These are phyloP conservation scores for Subacronicta megacephala DNA, from an alignment of 2,888 invertebrate species.

Conservation along the genomic window DNA sequence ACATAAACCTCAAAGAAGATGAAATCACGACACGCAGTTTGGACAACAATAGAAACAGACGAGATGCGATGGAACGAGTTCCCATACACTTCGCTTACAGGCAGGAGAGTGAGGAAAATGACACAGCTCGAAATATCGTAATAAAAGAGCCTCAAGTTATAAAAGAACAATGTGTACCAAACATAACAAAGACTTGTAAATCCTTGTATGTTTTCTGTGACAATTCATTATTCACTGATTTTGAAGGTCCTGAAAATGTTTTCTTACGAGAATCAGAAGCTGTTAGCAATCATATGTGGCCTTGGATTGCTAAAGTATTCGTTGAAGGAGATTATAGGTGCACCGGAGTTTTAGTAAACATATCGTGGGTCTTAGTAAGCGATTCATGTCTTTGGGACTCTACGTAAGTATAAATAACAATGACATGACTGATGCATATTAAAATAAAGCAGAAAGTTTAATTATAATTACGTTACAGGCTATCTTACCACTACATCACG, in stretches of 20 bases:
- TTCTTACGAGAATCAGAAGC: slow-evolving; percentile 60
- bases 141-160: slow-evolving; percentile 79
- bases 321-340: slow-evolving; percentile 92
- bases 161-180: slow-evolving; percentile 83
- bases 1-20: slow-evolving; percentile 76
- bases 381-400: slow-evolving; percentile 86
- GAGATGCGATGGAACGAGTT: slow-evolving; percentile 61
- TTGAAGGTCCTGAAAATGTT: slow-evolving; percentile 67
- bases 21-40: slow-evolving; percentile 55
- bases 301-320: slow-evolving; percentile 94
- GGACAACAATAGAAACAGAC: slow-evolving; percentile 63
- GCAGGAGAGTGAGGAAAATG: slow-evolving; percentile 56
- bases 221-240: slow-evolving; percentile 77
- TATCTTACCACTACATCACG: slow-evolving; percentile 88
- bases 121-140: slow-evolving; percentile 63
- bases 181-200: slow-evolving; percentile 85
- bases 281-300: slow-evolving; percentile 80
- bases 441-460: background rate
- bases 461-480: slow-evolving; percentile 74
- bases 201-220: slow-evolving; percentile 89
- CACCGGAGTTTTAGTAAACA: slow-evolving; percentile 91
- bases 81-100: slow-evolving; percentile 76
- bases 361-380: slow-evolving; percentile 91
- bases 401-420: slow-evolving; percentile 68
- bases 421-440: background rate